These are phyloP conservation scores for Chromobotia macracanthus DNA, from an alignment of 2,797 vertebrate species.

Conservation along the genomic window DNA sequence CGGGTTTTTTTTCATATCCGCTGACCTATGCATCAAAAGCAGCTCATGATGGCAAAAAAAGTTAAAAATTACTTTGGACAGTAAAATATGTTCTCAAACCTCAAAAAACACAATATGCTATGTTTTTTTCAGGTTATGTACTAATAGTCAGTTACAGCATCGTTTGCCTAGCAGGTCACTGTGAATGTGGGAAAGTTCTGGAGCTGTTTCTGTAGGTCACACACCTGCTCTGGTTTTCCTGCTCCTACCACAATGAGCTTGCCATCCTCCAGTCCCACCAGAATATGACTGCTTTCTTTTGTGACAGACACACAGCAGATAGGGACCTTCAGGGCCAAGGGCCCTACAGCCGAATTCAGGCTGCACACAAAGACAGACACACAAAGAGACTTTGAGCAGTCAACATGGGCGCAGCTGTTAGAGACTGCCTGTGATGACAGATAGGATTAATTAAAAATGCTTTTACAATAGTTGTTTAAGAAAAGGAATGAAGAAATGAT, in stretches of 20 bases:
- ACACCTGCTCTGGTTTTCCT: constrained; percentile 92
- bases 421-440: constrained; percentile 21
- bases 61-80: no score
- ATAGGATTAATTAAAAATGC: constrained; percentile 8
- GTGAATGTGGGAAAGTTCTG: no score
- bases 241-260: constrained; percentile 96
- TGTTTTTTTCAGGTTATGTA: no score
- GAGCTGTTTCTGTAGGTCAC: constrained; percentile 31
- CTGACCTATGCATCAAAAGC: no score
- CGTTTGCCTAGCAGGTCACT: no score
- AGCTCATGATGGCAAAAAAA: no score
- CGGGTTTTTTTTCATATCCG: no score
- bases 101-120: no score
- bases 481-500: not conserved
- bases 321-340: constrained; percentile 87
- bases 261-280: constrained; percentile 92
- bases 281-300: constrained; percentile 93
- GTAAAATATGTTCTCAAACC: no score
- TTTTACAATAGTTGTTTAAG: not conserved
- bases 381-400: constrained; percentile 5
- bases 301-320: constrained; percentile 90
- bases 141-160: no score
- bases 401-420: constrained; percentile 15
- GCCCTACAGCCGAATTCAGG: constrained; percentile 73
- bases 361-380: constrained; percentile 67